Conservation (phyloP, 1,140 invertebrate genomes). For the Wasmannia auropunctata region DNA sequence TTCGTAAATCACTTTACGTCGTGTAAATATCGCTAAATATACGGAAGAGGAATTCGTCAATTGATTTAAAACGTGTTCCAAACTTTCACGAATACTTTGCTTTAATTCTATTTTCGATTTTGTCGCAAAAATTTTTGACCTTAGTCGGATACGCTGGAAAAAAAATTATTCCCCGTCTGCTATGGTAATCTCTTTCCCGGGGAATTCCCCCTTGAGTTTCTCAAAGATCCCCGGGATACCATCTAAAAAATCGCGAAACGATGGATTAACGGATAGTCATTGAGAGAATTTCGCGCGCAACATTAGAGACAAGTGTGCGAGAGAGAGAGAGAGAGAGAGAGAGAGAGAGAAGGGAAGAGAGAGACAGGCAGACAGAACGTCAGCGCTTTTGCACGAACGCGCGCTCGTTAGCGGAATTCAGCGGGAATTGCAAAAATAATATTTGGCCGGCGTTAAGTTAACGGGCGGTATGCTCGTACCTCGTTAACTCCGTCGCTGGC, state of each 20-base stretch:
- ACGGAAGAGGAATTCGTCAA: neutral
- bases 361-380: neutral
- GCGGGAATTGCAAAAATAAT: slow-evolving; percentile 58
- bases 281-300: slow-evolving; percentile 10
- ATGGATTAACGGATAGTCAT: neutral
- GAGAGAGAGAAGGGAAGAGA: neutral
- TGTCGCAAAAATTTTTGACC: neutral
- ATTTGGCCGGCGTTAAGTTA: slow-evolving; percentile 53
- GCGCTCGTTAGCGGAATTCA: slow-evolving; percentile 53
- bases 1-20: neutral
- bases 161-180: neutral
- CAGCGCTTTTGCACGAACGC: slow-evolving; percentile 22
- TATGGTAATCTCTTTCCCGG: neutral
- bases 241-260: neutral
- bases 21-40: slow-evolving; percentile 19
- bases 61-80: neutral
- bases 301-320: neutral
- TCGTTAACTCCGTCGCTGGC: slow-evolving; percentile 24
- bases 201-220: neutral
- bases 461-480: slow-evolving; percentile 12
- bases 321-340: neutral
- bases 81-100: neutral
- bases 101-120: neutral
- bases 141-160: neutral
- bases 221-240: neutral